Evolutionary conservation across 2,113 vertebrate genomes (phyloP).

Genomic region (Nannospalax galili): DNA sequence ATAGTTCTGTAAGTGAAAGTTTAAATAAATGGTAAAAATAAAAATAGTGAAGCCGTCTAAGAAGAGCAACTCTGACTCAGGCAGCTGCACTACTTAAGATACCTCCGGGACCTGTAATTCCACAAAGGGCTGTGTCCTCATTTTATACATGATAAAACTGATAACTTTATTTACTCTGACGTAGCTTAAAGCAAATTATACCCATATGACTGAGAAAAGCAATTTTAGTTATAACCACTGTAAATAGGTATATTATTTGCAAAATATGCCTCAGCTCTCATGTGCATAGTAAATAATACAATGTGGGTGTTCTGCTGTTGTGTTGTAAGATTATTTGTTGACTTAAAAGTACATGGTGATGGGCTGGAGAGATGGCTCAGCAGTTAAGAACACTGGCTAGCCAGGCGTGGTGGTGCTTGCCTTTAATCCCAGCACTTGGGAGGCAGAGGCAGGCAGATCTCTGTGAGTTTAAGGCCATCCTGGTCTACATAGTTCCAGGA

Average conservation of each 20-base stretch:
- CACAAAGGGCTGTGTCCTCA: background rate
- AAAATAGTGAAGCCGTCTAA: background rate
- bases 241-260: conserved; percentile 35
- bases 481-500: no score
- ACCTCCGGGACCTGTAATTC: background rate
- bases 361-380: no score
- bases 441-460: no score
- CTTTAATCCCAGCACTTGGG: no score
- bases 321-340: conserved; percentile 82
- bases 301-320: conserved; percentile 80
- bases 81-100: conserved; percentile 6
- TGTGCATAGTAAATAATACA: conserved; percentile 66
- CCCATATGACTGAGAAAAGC: background rate
- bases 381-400: no score
- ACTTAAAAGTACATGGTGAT: conserved; percentile 57
- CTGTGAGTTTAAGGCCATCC: no score
- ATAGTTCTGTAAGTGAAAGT: conserved; percentile 41
- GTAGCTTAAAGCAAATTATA: conserved; percentile 21
- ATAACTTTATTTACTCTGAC: background rate
- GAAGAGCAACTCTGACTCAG: conserved; percentile 5
- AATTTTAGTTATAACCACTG: background rate
- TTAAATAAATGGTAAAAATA: background rate
- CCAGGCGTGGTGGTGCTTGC: no score
- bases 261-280: conserved; percentile 60
- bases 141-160: conserved; percentile 49